Conservation (phyloP, 2,888 invertebrate species). For the Dynastes hyllus region DNA sequence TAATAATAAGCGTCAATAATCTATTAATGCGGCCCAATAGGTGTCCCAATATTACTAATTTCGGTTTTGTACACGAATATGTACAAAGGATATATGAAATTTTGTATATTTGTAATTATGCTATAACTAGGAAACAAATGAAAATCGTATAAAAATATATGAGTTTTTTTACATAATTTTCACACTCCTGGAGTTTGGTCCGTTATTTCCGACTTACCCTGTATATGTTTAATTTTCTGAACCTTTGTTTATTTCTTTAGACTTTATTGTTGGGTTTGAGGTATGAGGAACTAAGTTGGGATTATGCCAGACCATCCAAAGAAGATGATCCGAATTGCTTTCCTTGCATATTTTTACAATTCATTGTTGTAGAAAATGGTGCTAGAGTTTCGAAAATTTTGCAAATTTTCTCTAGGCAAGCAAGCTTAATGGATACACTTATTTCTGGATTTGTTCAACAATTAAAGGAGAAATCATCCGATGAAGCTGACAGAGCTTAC, state of each 20-base stretch:
- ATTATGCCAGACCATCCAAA: constrained; percentile 90
- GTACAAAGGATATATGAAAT: too few relatives aligned
- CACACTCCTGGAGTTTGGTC: too few relatives aligned
- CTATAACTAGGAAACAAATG: too few relatives aligned
- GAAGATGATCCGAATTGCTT: constrained; percentile 89
- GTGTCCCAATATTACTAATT: too few relatives aligned
- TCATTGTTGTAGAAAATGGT: constrained; percentile 86
- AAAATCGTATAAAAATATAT: too few relatives aligned
- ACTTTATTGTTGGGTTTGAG: constrained; percentile 87
- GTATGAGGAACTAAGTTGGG: constrained; percentile 94
- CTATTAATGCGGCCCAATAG: too few relatives aligned
- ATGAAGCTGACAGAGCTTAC: constrained; percentile 70
- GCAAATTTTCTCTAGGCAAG: constrained; percentile 82
- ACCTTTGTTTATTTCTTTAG: constrained; percentile 71
- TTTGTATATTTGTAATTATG: too few relatives aligned
- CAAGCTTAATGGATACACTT: constrained; percentile 90
- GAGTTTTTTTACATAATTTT: too few relatives aligned
- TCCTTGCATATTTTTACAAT: constrained; percentile 94
- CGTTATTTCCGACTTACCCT: too few relatives aligned
- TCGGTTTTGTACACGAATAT: too few relatives aligned
- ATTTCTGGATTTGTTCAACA: constrained; percentile 89
- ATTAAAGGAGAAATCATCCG: constrained; percentile 73
- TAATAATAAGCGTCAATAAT: too few relatives aligned
- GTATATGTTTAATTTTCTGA: constrained; percentile 31
- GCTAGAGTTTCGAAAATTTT: constrained; percentile 87